These are phyloP conservation scores for Laterallus jamaicensis DNA, from an alignment of 2,113 vertebrate species.

Conservation along the genomic window DNA sequence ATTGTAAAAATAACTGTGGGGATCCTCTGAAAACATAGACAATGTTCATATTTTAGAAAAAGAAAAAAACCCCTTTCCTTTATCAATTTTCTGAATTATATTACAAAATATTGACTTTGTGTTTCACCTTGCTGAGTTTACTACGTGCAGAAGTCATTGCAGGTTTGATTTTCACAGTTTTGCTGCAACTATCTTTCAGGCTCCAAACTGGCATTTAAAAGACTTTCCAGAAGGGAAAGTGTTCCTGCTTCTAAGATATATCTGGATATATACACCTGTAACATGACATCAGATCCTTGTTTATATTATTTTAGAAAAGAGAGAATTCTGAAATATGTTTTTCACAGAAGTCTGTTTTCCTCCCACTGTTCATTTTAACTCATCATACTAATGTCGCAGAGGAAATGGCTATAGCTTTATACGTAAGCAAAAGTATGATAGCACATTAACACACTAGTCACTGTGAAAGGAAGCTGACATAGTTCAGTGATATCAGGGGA, in stretches of 20 bases:
- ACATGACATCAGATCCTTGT: background rate
- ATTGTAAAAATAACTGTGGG: background rate
- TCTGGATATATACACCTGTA: background rate
- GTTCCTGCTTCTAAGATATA: background rate
- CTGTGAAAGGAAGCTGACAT: background rate
- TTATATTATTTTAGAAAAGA: background rate
- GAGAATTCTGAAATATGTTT: background rate
- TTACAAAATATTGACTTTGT: background rate
- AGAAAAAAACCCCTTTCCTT: background rate
- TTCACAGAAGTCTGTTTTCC: background rate
- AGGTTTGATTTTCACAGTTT: background rate
- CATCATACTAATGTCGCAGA: background rate
- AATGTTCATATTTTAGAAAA: background rate
- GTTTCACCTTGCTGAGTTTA: background rate
- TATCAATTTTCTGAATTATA: background rate
- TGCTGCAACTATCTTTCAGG: background rate
- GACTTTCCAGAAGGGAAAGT: background rate
- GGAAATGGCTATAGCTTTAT: background rate
- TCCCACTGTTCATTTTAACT: background rate
- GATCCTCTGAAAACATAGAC: background rate
- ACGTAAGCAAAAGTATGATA: background rate
- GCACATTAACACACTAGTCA: background rate
- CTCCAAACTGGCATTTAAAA: background rate
- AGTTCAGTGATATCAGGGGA: background rate
- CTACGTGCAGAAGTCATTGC: background rate